Base-by-base conservation (phyloP, 1,140 invertebrate species). In the Cotesia glomerata region DNA sequence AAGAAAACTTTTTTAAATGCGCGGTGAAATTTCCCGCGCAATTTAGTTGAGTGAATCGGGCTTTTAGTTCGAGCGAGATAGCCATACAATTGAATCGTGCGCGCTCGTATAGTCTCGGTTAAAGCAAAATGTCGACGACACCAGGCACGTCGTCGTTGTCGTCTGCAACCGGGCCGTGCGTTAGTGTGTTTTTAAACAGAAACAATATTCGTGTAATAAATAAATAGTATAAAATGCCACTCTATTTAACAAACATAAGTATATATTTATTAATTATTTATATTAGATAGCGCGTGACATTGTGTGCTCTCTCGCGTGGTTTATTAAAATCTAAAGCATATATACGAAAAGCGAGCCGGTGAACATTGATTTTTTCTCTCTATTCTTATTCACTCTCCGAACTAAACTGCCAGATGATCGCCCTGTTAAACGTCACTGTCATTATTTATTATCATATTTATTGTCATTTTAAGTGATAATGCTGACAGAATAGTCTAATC, bases 131-230 rank as follows among this genome's bases (percentile, higher is more conserved):
- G 82, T 83, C 82, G 82, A 79, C 80, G 81, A 80, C 39, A 45
- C 80, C 81, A 81, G 79, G 75, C 80, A 81, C 81, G 81, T 84
- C 82, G 82, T 82, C 76, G 76, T 61, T 81, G 81, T 84, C 82
- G 82, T 82, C 76, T 76, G 59, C 71, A 80, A 82, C 79, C 81
- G 81, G 80, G 78, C 77, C 74, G 80, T 72, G 73, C 76, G 39
- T 45, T 45, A 45, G 39, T 45, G 39, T 45, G 7, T 45, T 45
- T 45, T 45, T 45, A 45, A 45, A 45, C 11, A 45, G 8, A 7
- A 45, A 45, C 39, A 45, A 45, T 0, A 45, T 9, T 45, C 39
- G 11, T 9, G 39, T 45, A 7, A 45, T 45, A 9, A 45, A 45
- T 45, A 45, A 45, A 45, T 45, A 45, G 11, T 45, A 45, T 11